Evolutionary conservation across 2,113 vertebrate species (phyloP).

Genomic region (Okapia johnstoni): DNA sequence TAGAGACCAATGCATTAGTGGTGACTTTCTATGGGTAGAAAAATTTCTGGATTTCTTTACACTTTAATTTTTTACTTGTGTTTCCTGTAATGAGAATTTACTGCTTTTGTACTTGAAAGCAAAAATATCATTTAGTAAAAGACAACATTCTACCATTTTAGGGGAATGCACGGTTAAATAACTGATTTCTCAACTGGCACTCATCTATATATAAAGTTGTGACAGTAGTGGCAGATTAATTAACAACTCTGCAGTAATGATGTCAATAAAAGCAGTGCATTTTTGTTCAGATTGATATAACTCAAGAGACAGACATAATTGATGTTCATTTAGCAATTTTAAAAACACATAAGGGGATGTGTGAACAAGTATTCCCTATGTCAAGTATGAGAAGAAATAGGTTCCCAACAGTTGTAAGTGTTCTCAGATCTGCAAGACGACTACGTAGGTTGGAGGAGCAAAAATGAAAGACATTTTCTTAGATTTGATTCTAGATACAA

Average conservation of each 20-base stretch:
- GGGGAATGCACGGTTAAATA: background rate
- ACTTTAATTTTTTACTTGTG: slow-evolving; percentile 5
- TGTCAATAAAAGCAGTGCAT: background rate
- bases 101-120: background rate
- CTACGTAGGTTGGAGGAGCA: background rate
- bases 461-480: slow-evolving; percentile 26
- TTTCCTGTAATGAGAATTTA: background rate
- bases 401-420: background rate
- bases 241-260: background rate
- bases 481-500: slow-evolving; percentile 30
- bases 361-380: background rate
- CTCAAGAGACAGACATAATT: background rate
- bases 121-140: background rate
- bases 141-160: background rate
- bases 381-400: background rate
- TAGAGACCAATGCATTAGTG: background rate
- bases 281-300: background rate
- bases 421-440: background rate
- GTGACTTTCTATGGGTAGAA: background rate
- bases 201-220: background rate
- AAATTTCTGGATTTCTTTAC: background rate
- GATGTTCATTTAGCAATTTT: background rate
- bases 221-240: background rate
- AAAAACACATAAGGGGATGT: background rate
- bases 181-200: background rate